Percentiles rank a stretch among this genome's conserved stretches.
Evolutionary conservation across 2,888 invertebrate genomes (phyloP).

Genomic region (Mesorhabditis sp.): DNA sequence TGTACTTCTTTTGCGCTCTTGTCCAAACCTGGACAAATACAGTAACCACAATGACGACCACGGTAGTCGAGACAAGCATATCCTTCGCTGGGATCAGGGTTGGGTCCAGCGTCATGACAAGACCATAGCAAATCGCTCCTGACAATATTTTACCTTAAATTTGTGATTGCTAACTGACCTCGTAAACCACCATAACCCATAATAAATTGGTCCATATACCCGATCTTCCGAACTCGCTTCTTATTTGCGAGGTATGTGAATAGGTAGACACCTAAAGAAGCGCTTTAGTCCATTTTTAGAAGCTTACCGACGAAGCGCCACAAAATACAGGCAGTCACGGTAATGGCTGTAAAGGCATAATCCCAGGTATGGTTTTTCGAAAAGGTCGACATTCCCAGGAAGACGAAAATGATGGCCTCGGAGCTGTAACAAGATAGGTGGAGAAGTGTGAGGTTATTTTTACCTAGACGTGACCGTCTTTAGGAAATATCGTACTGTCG

Average conservation of each 20-base stretch:
- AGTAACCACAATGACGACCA: conserved; percentile 94
- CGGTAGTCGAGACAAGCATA: conserved; percentile 96
- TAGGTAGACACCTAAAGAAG: conserved; percentile 65
- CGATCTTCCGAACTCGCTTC: conserved; percentile 82
- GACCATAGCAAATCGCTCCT: conserved; percentile 89
- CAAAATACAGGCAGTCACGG: conserved; percentile 84
- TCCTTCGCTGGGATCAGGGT: conserved; percentile 74
- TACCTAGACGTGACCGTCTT: conserved; percentile 87
- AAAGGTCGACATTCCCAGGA: conserved; percentile 91
- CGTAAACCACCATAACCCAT: conserved; percentile 94
- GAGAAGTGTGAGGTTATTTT: conserved; percentile 4
- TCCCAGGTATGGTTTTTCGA: conserved; percentile 90
- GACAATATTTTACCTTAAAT: not conserved
- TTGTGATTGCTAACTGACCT: conserved; percentile 58
- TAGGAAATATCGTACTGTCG: conserved; percentile 76
- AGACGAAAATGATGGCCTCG: conserved; percentile 98
- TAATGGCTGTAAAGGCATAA: conserved; percentile 84
- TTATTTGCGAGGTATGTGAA: conserved; percentile 85
- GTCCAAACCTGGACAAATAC: conserved; percentile 84
- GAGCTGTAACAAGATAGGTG: conserved; percentile 66
- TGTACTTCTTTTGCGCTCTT: not conserved
- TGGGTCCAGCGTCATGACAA: conserved; percentile 68
- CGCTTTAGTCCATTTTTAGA: not conserved
- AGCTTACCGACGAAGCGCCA: conserved; percentile 79
- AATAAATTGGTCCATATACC: conserved; percentile 70